Evolutionary conservation across 2,797 vertebrate species (phyloP).

Genomic region (Halcyon chelicuti): DNA sequence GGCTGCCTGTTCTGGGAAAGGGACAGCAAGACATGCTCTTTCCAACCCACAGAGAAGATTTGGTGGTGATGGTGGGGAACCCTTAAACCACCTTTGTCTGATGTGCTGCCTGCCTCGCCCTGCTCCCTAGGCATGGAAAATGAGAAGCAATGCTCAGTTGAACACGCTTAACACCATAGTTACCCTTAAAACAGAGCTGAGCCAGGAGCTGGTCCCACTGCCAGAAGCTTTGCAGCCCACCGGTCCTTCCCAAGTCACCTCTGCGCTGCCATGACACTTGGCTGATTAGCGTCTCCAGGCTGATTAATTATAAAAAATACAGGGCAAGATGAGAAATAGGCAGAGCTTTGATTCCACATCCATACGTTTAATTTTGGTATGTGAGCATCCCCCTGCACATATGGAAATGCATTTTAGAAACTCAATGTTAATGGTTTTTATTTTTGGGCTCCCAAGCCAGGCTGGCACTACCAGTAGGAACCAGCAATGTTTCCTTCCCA

Average conservation of each 20-base stretch:
- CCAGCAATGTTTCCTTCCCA: rapidly evolving
- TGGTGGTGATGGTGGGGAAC: background rate
- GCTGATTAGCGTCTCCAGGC: background rate
- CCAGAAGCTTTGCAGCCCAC: background rate
- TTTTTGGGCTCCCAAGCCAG: background rate
- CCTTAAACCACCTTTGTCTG: background rate
- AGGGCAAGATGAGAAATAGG: background rate
- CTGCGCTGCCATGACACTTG: background rate
- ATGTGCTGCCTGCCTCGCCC: background rate
- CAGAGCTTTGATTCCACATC: background rate
- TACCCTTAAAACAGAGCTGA: background rate
- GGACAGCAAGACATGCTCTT: rapidly evolving
- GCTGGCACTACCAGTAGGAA: background rate
- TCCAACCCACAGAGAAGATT: background rate
- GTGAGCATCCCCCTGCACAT: rapidly evolving
- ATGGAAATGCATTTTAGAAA: background rate
- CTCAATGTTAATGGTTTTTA: rapidly evolving
- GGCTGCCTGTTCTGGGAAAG: background rate
- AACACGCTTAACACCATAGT: background rate
- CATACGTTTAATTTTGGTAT: rapidly evolving
- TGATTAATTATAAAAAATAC: background rate
- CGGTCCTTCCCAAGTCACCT: background rate
- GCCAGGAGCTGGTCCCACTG: rapidly evolving
- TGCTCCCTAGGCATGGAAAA: background rate
- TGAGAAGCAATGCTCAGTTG: background rate